Base-by-base conservation (phyloP, 37 sponge, comb jelly and placozoan genomes). In the Lycopodina hypogea region DNA sequence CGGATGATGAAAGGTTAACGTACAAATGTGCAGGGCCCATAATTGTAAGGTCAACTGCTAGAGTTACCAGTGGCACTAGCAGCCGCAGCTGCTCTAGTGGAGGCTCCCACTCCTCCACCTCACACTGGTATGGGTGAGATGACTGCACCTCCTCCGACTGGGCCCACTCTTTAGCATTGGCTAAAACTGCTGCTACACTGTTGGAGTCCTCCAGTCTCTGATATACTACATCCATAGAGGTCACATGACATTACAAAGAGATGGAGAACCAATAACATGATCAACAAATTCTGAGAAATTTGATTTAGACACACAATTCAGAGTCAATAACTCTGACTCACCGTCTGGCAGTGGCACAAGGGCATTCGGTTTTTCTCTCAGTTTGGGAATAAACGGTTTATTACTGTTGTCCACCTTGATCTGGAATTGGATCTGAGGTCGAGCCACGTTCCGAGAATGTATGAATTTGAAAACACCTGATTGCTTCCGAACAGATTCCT, bases 291-390 rank as follows among this genome's bases (percentile, higher is more conserved):
- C 14, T n/a, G n/a, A n/a, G n/a, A n/a, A n/a, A n/a, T n/a, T 42
- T 12, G 3, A 40, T 39, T 36, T 40, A 26, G 41, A 55, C n/a
- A 79, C 39, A 69, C 21, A 35, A 61, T 22, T 37, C 32, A 8
- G 33, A 73, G 33, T 55, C 7, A 17, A 35, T 14, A 17, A 28
- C 55, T 68, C n/a, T 26, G 23, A 59, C 76, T 68, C 69, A 85
- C 87, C 69, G 0, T 61, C 78, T 9, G 91, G 87, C 15, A 86
- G 81, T 18, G 94, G 85, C 39, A 64, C 42, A 34, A 57, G 42
- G 30, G 89, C 89, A 58, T 97, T 92, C 9, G 95, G 98, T 74
- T 94, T 94, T 57, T 55, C n/a, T 34, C 78, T 84, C 24, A 97
- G 59, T 28, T 64, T 57, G 29, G 95, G 98, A 0, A 94, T 53